Base-by-base conservation (phyloP, 2,888 invertebrate genomes). In the Graphium colonna region DNA sequence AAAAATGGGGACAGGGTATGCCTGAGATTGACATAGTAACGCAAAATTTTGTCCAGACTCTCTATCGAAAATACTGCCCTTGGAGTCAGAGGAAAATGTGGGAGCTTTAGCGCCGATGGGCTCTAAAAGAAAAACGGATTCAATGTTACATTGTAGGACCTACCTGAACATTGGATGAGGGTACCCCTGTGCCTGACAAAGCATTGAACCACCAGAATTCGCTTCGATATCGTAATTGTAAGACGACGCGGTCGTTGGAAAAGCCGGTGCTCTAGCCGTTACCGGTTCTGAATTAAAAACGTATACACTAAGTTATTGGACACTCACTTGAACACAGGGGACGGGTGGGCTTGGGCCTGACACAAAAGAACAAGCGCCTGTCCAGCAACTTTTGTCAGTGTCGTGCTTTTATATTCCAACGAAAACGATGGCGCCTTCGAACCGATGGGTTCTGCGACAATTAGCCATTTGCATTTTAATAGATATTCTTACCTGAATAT, bases 131-230 rank as follows among this genome's bases (percentile, higher is more conserved):
- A 56, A 33, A 43, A 52, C 47, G 28, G 42, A 54, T 48, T 42
- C 52, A 56, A 52, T 28, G 28, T 57, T 62, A 63, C 58, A 56
- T 53, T 44, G 52, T 13, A 36, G 45, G 52, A 75, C 87, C 74
- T 89, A 94, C 94, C 94, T 94, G 91, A 92, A 93, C 61, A 89
- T 77, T 67, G 94, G 94, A 73, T 92, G 88, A 63, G 94, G 94
- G 75, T 90, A 90, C 72, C 90, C 90, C 75, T 91, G 91, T 56
- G 91, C 91, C 71, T 91, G 90, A 70, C 91, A 91, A 66, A 91
- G 82, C 73, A 91, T 77, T 48, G 91, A 90, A 60, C 90, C 82
- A 39, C 80, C 81, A 61, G 77, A 77, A 58, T 71, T 65, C 48
- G 73, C 72, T 61, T 76, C 75, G 61, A 85, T 85, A 68, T 79